These are phyloP conservation scores for Ondatra zibethicus DNA, from an alignment of 2,113 vertebrate species.

Conservation along the genomic window DNA sequence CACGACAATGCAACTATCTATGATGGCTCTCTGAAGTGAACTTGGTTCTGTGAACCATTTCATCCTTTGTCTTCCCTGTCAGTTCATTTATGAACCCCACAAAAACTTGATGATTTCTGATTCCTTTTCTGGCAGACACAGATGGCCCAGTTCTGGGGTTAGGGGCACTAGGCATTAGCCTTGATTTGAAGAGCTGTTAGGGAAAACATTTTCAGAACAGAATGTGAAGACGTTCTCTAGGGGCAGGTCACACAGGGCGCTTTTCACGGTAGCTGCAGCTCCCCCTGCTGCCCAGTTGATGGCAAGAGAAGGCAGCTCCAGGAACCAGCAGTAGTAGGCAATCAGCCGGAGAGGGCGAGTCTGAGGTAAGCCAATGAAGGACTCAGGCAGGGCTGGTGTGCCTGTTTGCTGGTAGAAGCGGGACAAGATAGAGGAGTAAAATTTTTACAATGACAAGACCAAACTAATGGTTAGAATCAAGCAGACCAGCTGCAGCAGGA, in stretches of 20 bases:
- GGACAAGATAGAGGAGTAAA: background rate
- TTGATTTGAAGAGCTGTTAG: constrained; percentile 13
- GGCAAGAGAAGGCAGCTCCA: background rate
- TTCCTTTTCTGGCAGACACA: background rate
- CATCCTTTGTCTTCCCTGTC: background rate
- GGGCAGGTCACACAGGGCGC: constrained; percentile 14
- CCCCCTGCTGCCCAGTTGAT: constrained; percentile 71
- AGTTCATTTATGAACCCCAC: background rate
- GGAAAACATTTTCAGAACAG: background rate
- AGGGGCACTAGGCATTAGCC: background rate
- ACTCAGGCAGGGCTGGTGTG: background rate
- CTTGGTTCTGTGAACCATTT: background rate
- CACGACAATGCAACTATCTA: background rate
- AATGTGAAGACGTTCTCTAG: background rate
- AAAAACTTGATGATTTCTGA: background rate
- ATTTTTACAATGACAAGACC: background rate
- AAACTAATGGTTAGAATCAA: background rate
- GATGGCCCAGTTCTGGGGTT: background rate
- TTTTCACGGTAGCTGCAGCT: constrained; percentile 64
- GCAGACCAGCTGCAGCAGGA: background rate
- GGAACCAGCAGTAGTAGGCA: background rate
- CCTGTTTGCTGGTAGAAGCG: background rate
- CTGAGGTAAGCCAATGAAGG: background rate
- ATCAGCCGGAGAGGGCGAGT: background rate
- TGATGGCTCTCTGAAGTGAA: background rate